Evolutionary conservation across 2,888 invertebrate genomes (phyloP), one percentile per base, ranked within the genome.

Genomic region (Timema podura): DNA sequence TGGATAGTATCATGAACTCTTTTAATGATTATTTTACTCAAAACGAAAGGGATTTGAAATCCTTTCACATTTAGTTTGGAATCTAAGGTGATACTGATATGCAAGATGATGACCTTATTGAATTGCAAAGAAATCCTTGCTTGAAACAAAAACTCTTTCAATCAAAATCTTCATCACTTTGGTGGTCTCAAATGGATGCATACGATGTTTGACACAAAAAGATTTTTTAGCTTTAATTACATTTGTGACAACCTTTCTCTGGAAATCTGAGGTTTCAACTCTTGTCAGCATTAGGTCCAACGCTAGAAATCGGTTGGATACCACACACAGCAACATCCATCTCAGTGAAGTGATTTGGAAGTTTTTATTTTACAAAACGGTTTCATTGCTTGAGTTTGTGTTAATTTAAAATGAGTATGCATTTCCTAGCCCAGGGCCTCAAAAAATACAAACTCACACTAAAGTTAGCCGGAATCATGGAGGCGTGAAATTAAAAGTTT

Each of bases 11-110:
- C 30, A 59, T 59, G 30, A 5, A 59, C 59, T 59, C 15, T 15
- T 59, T 5, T 64, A n/a, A 8, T 65, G 47, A 65, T 46, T 65
- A 65, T n/a, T 65, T 65, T 65, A 47, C n/a, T 47, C 44, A 65
- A 13, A 30, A 15, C 45, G 47, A 44, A 64, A 46, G 45, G 47
- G 47, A 45, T 13, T 5, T 9, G 6, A n/a, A 64, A 46, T 64
- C 2, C 2, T 6, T 5, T 16, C 30, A 61, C 5, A n/a, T n/a
- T n/a, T n/a, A n/a, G n/a, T n/a, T n/a, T n/a, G 5, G 11, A 2
- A 10, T 5, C 61, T 16, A 61, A n/a, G 61, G 47, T 8, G 64
- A 64, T 5, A 9, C 64, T 64, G 45, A 64, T 47, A 64, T 64
- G 64, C 45, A 47, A 11, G 15, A 44, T 46, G 5, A 64, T 64